Percentiles rank a stretch among this genome's conserved stretches.
Conservation (phyloP, 2,113 vertebrate genomes). For the Oryzias javanicus region DNA sequence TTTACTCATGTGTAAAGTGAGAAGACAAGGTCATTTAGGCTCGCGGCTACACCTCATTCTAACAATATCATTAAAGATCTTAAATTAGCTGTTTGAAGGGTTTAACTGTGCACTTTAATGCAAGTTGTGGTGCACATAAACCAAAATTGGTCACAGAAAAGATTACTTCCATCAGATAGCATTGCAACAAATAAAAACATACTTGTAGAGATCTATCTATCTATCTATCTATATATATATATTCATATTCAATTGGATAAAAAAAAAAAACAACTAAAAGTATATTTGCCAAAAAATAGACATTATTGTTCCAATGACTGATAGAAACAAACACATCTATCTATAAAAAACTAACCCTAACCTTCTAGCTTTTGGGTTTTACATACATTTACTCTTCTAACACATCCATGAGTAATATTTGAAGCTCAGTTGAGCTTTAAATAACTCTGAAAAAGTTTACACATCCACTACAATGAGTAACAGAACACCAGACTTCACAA, state of each 20-base stretch:
- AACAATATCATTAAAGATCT: too few species aligned
- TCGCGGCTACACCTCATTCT: neutral
- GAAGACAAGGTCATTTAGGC: neutral
- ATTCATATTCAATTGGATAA: too few species aligned
- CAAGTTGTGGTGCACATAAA: constrained; percentile 9
- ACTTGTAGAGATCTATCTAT: too few species aligned
- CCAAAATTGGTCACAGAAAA: constrained; percentile 25
- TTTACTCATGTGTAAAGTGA: neutral
- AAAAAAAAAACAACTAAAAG: neutral
- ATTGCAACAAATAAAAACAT: neutral
- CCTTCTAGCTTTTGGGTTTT: too few species aligned
- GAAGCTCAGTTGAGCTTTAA: neutral
- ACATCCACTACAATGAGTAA: neutral
- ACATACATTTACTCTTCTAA: too few species aligned
- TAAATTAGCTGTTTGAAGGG: too few species aligned
- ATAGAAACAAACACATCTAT: too few species aligned
- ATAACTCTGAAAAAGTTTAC: neutral
- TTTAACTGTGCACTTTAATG: neutral
- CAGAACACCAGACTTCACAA: too few species aligned
- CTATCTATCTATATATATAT: too few species aligned
- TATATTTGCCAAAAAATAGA: too few species aligned
- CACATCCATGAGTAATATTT: neutral
- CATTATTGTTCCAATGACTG: too few species aligned
- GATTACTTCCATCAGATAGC: constrained; percentile 14
- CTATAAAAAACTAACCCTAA: too few species aligned